phyloP scores from a whole-genome alignment of 2,888 invertebrate species.

The Malacosoma neustria region DNA sequence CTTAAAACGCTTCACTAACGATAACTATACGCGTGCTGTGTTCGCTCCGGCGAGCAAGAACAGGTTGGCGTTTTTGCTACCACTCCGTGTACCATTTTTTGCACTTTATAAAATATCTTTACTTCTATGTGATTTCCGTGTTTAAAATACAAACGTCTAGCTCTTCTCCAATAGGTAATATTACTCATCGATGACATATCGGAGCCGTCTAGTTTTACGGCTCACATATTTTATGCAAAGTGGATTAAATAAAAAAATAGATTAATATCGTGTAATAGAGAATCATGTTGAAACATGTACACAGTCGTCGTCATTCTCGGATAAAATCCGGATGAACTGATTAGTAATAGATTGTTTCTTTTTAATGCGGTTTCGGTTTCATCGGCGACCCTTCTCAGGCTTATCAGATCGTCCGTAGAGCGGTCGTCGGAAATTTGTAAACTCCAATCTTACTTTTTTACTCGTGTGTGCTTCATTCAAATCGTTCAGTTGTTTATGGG shows the following conservation, averaged over 20 bases:
- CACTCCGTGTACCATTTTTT: not conserved
- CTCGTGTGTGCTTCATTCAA: conserved; percentile 66
- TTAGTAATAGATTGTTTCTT: conserved; percentile 54
- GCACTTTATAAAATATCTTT: conserved; percentile 14
- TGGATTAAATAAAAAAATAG: conserved; percentile 39
- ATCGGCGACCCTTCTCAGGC: conserved; percentile 60
- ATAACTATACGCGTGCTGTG: conserved; percentile 8
- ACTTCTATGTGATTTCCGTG: conserved; percentile 36
- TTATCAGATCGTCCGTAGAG: conserved; percentile 58
- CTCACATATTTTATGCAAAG: conserved; percentile 51
- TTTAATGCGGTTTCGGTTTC: conserved; percentile 61
- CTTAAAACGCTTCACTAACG: conserved; percentile 16
- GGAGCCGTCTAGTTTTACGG: conserved; percentile 38
- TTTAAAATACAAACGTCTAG: conserved; percentile 33
- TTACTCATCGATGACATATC: conserved; percentile 39
- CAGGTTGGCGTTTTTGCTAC: not conserved
- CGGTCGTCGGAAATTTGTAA: conserved; percentile 61
- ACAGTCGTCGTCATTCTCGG: conserved; percentile 43
- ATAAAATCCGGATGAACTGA: conserved; percentile 57
- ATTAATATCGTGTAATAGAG: conserved; percentile 32
- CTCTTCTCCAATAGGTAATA: conserved; percentile 34
- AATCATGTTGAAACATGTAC: conserved; percentile 63
- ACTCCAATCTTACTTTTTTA: conserved; percentile 53
- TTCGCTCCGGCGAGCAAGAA: not conserved
- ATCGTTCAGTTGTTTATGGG: conserved; percentile 71